Conservation (phyloP, 2,888 invertebrate species). For the Folsomia candida region DNA sequence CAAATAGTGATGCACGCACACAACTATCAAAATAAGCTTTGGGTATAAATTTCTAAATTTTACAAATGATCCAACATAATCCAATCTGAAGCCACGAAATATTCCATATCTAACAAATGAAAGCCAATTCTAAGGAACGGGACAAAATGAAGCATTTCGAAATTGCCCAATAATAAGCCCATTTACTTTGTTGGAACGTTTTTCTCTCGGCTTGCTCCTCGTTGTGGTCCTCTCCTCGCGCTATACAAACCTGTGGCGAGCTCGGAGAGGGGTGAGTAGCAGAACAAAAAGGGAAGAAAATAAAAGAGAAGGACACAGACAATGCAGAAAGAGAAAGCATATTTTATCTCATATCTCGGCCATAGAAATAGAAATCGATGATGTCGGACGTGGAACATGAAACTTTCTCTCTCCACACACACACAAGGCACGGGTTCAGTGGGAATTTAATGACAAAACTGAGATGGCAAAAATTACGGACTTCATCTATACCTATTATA, state of each 20-base stretch:
- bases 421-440: background rate
- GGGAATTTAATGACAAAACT: conserved; percentile 3
- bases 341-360: conserved; percentile 1
- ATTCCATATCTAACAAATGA: background rate
- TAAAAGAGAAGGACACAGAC: background rate
- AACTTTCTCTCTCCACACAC: background rate
- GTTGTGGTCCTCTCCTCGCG: background rate
- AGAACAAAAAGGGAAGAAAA: background rate
- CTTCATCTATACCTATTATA: too few relatives aligned
- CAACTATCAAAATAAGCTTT: too few relatives aligned
- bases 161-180: background rate
- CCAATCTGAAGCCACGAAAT: background rate
- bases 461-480: background rate
- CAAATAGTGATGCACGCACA: too few relatives aligned
- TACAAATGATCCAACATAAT: background rate
- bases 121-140: background rate
- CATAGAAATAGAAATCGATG: conserved; percentile 2
- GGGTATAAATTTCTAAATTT: background rate
- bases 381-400: background rate
- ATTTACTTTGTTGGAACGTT: background rate
- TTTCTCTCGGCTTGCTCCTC: too few relatives aligned
- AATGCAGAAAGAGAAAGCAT: background rate
- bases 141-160: background rate
- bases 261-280: background rate
- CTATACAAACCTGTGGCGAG: background rate